Conservation (phyloP, 1,140 invertebrate species). For the Lineus longissimus region DNA sequence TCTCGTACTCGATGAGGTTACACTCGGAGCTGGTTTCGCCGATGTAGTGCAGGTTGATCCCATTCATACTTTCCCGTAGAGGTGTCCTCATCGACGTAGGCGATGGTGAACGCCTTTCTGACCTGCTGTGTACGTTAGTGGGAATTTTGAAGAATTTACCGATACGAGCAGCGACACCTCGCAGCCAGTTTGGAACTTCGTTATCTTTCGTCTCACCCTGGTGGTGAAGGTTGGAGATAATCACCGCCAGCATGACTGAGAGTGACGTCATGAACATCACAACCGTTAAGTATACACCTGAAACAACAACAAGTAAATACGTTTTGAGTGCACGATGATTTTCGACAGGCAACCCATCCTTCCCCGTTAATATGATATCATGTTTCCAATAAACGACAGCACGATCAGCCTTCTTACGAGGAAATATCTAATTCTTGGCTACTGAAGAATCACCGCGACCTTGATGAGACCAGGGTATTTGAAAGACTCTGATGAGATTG, state of each 20-base stretch:
- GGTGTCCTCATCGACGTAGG: not conserved
- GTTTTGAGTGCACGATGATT: not conserved
- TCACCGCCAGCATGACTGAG: slow-evolving; percentile 56
- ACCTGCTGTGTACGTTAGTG: not conserved
- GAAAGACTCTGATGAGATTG: too few relatives aligned
- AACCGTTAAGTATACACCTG: slow-evolving; percentile 34
- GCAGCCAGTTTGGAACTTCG: not conserved
- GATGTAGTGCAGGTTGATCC: not conserved
- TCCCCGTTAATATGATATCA: too few relatives aligned
- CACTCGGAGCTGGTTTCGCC: not conserved
- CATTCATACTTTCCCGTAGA: not conserved
- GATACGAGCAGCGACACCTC: not conserved
- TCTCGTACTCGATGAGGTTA: not conserved
- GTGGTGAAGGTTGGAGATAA: slow-evolving; percentile 31
- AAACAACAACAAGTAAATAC: not conserved
- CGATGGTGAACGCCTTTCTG: not conserved
- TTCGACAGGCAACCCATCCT: too few relatives aligned
- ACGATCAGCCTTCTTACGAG: too few relatives aligned
- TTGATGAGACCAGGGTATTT: too few relatives aligned
- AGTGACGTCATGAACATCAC: slow-evolving; percentile 54
- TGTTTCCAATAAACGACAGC: too few relatives aligned
- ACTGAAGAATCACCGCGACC: too few relatives aligned
- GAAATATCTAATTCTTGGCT: too few relatives aligned
- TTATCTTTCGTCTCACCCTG: not conserved
- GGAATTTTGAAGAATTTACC: not conserved